Evolutionary conservation across 2,113 vertebrate genomes (phyloP), one percentile per base, ranked within the genome.

Genomic region (Ctenomys sociabilis): DNA sequence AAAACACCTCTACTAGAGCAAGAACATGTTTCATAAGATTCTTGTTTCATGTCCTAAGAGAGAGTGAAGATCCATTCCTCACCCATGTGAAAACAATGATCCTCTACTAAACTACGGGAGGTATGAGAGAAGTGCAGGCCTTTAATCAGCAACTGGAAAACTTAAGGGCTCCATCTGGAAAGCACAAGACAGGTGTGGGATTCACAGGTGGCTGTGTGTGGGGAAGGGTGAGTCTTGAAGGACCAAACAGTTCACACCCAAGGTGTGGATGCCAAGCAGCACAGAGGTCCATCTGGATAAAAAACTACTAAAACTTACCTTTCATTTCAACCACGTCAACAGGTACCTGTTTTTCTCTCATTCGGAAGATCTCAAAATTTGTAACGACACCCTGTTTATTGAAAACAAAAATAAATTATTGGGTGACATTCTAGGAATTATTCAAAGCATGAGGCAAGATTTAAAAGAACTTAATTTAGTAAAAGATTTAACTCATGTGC

Each of bases 281-380:
- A n/a, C 35, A 0, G 0, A 24, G 24, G 28, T 10, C 30, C 17
- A 0, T 22, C 30, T 3, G 0, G 1, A 57, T 22, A 26, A 1
- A 0, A 24, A 90, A 24, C 2, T 2, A 68, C 17, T 8, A 92
- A 61, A 35, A 0, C 98, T 98, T 97, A 99, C 99, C 99, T 98
- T 99, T 99, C 99, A 99, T 99, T 95, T 99, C 99, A 54, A 99
- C 99, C 88, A 99, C 99, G 95, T 99, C 99, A 0, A 99, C 99
- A 73, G 99, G 99, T 87, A 99, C 99, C 97, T 99, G 99, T 84
- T 99, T 99, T 97, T 99, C 99, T 96, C 99, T 98, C 99, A 99
- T 99, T 96, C 99, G 98, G 98, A 99, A 99, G 98, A 99, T 99
- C 98, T 99, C 99, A 98, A 99, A 99, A 98, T 99, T 99, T 98